Evolutionary conservation across 2,888 invertebrate species (phyloP), one percentile per base, ranked within the genome.

Genomic region (Carcina quercana): DNA sequence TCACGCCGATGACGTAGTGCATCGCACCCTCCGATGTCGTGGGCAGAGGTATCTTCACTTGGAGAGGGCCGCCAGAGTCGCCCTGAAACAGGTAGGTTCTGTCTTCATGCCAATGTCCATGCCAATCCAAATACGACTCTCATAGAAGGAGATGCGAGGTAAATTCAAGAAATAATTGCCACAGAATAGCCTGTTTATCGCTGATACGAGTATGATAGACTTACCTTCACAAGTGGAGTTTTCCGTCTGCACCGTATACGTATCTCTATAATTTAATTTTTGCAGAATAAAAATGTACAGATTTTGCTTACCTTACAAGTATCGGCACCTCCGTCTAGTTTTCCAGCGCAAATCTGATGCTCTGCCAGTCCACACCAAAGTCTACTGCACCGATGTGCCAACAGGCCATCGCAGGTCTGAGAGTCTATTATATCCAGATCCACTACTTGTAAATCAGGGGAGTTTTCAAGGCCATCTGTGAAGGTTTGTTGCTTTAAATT

Each of bases 1-100:
- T 59, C 19, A 62, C 44, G 2, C 59, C 66, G 7, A 65, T 35
- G 3, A 63, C 37, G 26, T 45, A 21, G 21, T 32, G 10, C 21
- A 27, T 21, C 5, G 10, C 7, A 2, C 15, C 27, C 11, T 15
- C 2, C 2, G 10, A 5, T 4, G 10, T 1, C 2, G 4, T 27
- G 5, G 15, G 15, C 2, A 15, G 12, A 5, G n/a, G 6, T n/a
- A 52, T 46, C 8, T 36, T 35, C n/a, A 47, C 35, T 30, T 55
- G 52, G 3, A 60, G 30, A 3, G 60, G 60, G 11, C 60, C 59
- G n/a, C 63, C 64, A 40, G 50, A 52, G 40, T 56, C 58, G 11
- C 55, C 56, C 59, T 57, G 42, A 10, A 13, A 11, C 15, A 20
- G 14, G 13, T 5, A 24, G n/a, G n/a, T n/a, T n/a, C n/a, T n/a